phyloP scores from a whole-genome alignment of 1,140 invertebrate species.

The Frieseomelitta varia region DNA sequence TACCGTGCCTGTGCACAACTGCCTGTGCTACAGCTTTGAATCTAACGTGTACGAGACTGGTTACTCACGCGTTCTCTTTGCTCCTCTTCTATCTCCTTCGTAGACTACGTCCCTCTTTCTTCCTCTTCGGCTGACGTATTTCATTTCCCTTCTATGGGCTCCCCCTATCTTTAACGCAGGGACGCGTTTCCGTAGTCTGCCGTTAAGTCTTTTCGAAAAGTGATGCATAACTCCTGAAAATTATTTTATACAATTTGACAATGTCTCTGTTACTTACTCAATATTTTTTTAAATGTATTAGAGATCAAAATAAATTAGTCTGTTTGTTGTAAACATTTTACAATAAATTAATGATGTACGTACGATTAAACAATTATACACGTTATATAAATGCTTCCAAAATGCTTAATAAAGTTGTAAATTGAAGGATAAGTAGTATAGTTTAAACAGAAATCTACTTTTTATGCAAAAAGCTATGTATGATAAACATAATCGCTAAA shows the following conservation, averaged over 20 bases:
- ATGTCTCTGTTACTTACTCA: too few species aligned
- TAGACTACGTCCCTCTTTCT: not conserved
- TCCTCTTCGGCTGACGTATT: slow-evolving; percentile 5
- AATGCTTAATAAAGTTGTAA: not conserved
- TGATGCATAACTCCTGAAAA: not conserved
- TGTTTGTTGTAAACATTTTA: not conserved
- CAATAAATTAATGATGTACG: not conserved
- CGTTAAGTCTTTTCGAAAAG: slow-evolving; percentile 8
- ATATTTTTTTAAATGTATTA: slow-evolving; percentile 19
- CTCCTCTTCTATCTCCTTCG: not conserved
- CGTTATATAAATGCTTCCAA: not conserved
- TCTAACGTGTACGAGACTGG: slow-evolving; percentile 48
- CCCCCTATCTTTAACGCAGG: slow-evolving; percentile 12
- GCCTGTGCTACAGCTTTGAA: slow-evolving; percentile 36
- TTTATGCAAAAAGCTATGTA: not conserved
- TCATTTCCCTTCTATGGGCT: not conserved
- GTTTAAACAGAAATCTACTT: not conserved
- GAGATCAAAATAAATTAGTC: not conserved
- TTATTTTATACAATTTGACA: not conserved
- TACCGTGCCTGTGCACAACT: slow-evolving; percentile 48
- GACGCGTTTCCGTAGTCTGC: slow-evolving; percentile 14
- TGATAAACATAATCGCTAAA: slow-evolving; percentile 63
- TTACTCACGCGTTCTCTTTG: slow-evolving; percentile 29
- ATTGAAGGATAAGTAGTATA: not conserved
- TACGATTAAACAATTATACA: not conserved